Percentiles rank a stretch among this genome's conserved stretches.
Evolutionary conservation across 2,888 invertebrate genomes (phyloP).

Genomic region (Perithous albicinctus): DNA sequence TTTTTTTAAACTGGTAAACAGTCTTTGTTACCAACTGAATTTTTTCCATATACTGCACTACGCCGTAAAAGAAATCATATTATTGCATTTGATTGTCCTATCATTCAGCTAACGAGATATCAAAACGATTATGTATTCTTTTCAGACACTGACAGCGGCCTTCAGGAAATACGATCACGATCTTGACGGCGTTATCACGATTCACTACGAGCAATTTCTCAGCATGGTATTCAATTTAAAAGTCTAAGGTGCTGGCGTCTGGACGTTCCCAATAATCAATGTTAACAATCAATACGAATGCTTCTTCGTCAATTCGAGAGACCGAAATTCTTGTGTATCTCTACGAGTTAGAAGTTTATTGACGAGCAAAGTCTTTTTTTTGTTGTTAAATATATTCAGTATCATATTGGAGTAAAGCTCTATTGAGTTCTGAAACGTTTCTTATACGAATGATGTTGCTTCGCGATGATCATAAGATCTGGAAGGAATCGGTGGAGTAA

Average conservation of each 20-base stretch:
- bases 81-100: no score
- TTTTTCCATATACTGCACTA: no score
- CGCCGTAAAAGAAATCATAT: no score
- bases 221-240: slow-evolving; percentile 95
- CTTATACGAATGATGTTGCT: background rate
- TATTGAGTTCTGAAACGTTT: background rate
- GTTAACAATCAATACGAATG: background rate
- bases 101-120: background rate
- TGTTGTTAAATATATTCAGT: background rate
- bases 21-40: no score
- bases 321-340: slow-evolving; percentile 20
- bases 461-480: background rate
- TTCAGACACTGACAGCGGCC: slow-evolving; percentile 94
- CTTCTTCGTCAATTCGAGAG: background rate
- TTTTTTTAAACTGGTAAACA: no score
- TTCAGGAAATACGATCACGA: slow-evolving; percentile 96
- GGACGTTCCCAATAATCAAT: background rate
- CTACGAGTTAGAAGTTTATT: slow-evolving; percentile 1
- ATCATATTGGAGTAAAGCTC: background rate
- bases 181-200: slow-evolving; percentile 97
- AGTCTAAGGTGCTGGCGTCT: slow-evolving; percentile 85
- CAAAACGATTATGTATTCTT: slow-evolving; percentile 64
- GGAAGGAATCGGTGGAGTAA: background rate
- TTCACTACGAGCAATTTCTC: slow-evolving; percentile 98
- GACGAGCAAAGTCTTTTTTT: background rate